These are phyloP conservation scores for Manis javanica DNA, from an alignment of 2,797 vertebrate species.

Conservation along the genomic window DNA sequence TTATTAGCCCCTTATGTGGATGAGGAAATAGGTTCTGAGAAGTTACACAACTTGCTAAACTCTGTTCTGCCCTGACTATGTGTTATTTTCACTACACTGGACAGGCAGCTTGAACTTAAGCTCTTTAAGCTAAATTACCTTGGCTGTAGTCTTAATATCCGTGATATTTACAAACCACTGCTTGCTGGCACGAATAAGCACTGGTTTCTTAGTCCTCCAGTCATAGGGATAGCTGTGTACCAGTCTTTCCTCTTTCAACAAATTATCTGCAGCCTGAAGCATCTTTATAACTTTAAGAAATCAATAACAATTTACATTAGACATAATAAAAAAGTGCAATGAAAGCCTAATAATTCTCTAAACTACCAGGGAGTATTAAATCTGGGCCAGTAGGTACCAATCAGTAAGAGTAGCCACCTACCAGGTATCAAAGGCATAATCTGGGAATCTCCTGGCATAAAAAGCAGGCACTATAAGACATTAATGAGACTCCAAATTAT, in stretches of 20 bases:
- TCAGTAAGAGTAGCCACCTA: neutral
- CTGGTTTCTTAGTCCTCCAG: constrained; percentile 96
- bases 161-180: constrained; percentile 98
- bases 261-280: constrained; percentile 90
- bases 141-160: constrained; percentile 93
- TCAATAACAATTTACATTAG: neutral
- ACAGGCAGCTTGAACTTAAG: neutral
- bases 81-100: neutral
- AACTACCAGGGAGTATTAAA: neutral
- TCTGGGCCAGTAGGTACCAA: neutral
- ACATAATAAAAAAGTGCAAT: neutral
- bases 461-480: neutral
- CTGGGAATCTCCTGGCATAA: neutral
- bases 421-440: neutral
- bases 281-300: constrained; percentile 92
- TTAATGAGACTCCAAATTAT: neutral
- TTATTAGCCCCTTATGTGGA: neutral
- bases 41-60: neutral
- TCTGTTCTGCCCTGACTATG: neutral
- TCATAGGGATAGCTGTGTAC: constrained; percentile 97
- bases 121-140: constrained; percentile 86
- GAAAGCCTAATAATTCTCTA: neutral
- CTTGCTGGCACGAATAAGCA: constrained; percentile 95
- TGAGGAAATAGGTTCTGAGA: neutral
- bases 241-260: constrained; percentile 93